Evolutionary conservation across 2,113 vertebrate species (phyloP).

Genomic region (Eulacestoma nigropectus): DNA sequence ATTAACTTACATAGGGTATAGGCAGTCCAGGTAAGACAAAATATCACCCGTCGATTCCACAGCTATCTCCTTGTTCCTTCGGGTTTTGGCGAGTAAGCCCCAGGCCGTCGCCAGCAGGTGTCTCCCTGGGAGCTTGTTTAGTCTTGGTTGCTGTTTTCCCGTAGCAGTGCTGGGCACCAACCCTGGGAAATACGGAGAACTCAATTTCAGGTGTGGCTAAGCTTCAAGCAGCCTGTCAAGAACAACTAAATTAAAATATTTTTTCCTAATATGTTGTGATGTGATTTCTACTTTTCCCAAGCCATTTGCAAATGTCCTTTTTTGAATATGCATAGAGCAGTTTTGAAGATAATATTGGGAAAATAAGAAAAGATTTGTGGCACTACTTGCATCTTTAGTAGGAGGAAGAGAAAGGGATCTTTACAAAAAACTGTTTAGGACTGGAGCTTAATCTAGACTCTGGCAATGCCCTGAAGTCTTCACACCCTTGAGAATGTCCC

Average conservation of each 20-base stretch:
- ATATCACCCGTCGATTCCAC: rapidly evolving
- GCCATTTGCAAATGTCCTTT: background rate
- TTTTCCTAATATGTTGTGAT: background rate
- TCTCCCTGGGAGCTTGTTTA: constrained; percentile 9
- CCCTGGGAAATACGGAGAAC: background rate
- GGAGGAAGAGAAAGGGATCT: background rate
- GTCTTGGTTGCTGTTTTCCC: background rate
- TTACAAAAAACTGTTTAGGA: background rate
- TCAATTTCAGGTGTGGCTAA: background rate
- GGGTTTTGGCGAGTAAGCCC: background rate
- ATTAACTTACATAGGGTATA: background rate
- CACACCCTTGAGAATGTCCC: background rate
- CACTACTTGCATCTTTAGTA: background rate
- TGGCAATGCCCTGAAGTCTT: background rate
- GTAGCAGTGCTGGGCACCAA: background rate
- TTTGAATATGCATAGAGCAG: background rate
- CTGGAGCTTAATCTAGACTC: background rate
- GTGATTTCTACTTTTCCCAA: background rate
- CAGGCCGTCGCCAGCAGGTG: background rate
- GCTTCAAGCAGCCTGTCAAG: background rate
- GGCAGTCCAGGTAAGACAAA: background rate
- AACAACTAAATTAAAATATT: background rate
- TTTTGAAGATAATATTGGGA: background rate
- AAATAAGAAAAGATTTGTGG: background rate
- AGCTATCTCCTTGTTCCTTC: background rate